Evolutionary conservation across 2,888 invertebrate species (phyloP), one percentile per base, ranked within the genome.

Genomic region (Eupeodes latifasciatus): DNA sequence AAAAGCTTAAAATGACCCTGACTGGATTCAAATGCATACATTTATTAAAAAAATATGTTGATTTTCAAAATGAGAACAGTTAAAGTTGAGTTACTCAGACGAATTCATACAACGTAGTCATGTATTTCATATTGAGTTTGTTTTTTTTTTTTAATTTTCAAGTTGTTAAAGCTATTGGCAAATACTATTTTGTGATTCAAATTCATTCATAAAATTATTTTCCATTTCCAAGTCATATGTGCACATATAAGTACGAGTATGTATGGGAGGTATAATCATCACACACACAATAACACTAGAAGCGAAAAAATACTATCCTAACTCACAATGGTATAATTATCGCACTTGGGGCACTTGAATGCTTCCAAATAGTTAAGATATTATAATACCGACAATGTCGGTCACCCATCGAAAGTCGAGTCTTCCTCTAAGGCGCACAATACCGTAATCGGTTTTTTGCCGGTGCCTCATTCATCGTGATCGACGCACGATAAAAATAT

Each of bases 121-220:
- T 34, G n/a, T 7, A 14, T 36, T 59, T 36, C 27, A 57, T 14
- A 7, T 34, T 34, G 6, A 36, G 27, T 3, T n/a, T 75, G 57
- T 19, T 66, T 72, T 47, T 36, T 40, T 40, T 47, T 83, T 83
- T 59, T 55, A 53, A 34, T 67, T 12, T 5, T 44, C 16, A 55
- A 40, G 16, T 44, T 72, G 55, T 57, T 55, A 53, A 40, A 57
- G 14, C 55, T 27, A 57, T 77, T 72, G 67, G 5, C 16, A 40
- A 62, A 62, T 44, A 66, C 7, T 69, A 51, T 69, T 74, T 86
- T 69, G 67, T 81, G 77, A 78, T 67, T 81, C 61, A 78, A 78
- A 78, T 86, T 86, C 85, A 86, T 86, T 86, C 85, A 86, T 81
- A 82, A 86, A 86, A 82, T 67, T 75, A 79, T 75, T 74, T 51